Percentiles rank a stretch among this genome's conserved stretches.
These are phyloP conservation scores for Morpho deidamia DNA, from an alignment of 2,888 invertebrate species.

Conservation along the genomic window DNA sequence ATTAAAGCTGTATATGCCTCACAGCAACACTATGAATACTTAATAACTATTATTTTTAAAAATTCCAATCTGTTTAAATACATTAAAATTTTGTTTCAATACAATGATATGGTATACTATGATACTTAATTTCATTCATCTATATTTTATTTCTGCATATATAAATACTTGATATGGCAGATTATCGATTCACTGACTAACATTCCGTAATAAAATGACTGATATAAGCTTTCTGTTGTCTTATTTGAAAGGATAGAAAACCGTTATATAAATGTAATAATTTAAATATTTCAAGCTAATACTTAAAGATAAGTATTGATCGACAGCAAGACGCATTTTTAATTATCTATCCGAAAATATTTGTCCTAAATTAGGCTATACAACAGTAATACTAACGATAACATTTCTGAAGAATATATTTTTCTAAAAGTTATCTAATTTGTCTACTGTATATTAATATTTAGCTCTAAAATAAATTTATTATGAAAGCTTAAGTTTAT, in stretches of 20 bases:
- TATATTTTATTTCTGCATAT: constrained; percentile 23
- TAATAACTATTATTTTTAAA: neutral
- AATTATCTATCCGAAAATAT: constrained; percentile 70
- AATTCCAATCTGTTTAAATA: constrained; percentile 18
- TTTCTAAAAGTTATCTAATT: constrained; percentile 23
- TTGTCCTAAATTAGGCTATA: constrained; percentile 45
- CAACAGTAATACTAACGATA: constrained; percentile 28
- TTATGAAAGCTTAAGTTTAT: constrained; percentile 21
- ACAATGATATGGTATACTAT: constrained; percentile 31
- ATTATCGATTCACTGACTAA: neutral
- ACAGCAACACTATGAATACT: constrained; percentile 32
- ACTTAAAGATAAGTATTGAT: constrained; percentile 18
- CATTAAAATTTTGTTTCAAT: constrained; percentile 29
- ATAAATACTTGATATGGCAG: constrained; percentile 3
- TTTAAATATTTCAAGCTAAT: constrained; percentile 11
- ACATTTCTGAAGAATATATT: constrained; percentile 19
- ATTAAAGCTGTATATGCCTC: constrained; percentile 52
- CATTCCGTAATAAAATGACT: no score
- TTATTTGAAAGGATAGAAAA: constrained; percentile 38
- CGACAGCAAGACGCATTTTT: constrained; percentile 37
- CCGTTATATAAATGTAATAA: constrained; percentile 27
- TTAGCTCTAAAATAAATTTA: constrained; percentile 19
- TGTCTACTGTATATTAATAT: constrained; percentile 20
- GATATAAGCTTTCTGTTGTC: constrained; percentile 6
- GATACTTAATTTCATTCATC: constrained; percentile 13